Conservation (phyloP, 2,888 invertebrate species). For the Cinara cedri region DNA sequence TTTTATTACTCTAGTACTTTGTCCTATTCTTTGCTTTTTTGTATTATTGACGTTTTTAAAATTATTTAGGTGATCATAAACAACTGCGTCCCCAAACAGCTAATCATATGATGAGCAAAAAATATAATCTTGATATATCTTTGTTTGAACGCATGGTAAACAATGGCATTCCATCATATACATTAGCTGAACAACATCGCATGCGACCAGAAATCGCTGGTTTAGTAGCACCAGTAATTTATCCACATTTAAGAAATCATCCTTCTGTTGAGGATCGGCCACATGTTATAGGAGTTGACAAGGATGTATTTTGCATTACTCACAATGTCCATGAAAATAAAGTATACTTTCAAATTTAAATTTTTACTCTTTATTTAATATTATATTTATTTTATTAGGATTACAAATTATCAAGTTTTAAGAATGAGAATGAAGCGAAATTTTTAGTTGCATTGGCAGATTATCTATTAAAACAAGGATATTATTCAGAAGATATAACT, state of each 20-base stretch:
- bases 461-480: slow-evolving; percentile 66
- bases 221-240: slow-evolving; percentile 70
- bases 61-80: slow-evolving; percentile 74
- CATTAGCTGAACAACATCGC: slow-evolving; percentile 65
- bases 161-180: slow-evolving; percentile 63
- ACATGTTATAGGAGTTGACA: slow-evolving; percentile 68
- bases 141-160: slow-evolving; percentile 67
- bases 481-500: slow-evolving; percentile 71
- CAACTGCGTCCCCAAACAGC: slow-evolving; percentile 75
- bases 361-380: slow-evolving; percentile 4
- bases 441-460: slow-evolving; percentile 70
- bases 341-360: slow-evolving; percentile 61
- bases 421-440: slow-evolving; percentile 71
- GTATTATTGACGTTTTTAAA: background rate
- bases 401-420: slow-evolving; percentile 68
- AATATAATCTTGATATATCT: slow-evolving; percentile 65
- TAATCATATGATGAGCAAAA: slow-evolving; percentile 64
- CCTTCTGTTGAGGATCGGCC: slow-evolving; percentile 67
- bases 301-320: slow-evolving; percentile 73
- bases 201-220: slow-evolving; percentile 65
- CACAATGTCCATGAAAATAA: slow-evolving; percentile 69
- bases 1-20: background rate
- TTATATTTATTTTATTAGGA: slow-evolving; percentile 59
- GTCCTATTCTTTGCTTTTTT: background rate
- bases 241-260: slow-evolving; percentile 70